Percentiles rank a stretch among this genome's conserved stretches.
phyloP scores from a whole-genome alignment of 2,113 vertebrate species.

The Tor tambroides region DNA sequence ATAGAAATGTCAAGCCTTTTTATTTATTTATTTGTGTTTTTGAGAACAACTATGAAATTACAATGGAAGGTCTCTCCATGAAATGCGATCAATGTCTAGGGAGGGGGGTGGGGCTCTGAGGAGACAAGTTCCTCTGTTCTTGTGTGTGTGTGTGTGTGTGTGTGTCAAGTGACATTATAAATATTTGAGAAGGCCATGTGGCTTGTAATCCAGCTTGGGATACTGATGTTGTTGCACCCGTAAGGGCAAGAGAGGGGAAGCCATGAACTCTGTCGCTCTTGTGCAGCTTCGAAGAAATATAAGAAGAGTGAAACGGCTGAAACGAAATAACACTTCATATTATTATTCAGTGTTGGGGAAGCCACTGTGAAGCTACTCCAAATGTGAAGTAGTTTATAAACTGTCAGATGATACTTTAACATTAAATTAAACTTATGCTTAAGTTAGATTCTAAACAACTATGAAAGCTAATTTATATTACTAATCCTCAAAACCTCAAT shows the following conservation, averaged over 20 bases:
- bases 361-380: background rate
- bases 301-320: background rate
- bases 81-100: background rate
- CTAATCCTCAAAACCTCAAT: no score
- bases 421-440: background rate
- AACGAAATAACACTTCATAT: background rate
- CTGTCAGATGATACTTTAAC: background rate
- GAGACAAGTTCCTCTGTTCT: background rate
- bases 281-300: background rate
- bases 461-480: no score
- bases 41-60: background rate
- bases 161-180: slow-evolving; percentile 29
- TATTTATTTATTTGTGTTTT: slow-evolving; percentile 32
- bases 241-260: background rate
- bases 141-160: no score
- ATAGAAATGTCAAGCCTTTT: slow-evolving; percentile 46
- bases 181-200: slow-evolving; percentile 6
- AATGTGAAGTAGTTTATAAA: background rate
- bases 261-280: background rate
- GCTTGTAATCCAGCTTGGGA: slow-evolving; percentile 4
- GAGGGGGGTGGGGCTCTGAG: background rate
- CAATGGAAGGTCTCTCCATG: slow-evolving; percentile 4
- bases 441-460: no score
- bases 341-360: background rate
- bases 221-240: background rate